Evolutionary conservation across 2,888 invertebrate genomes (phyloP), one percentile per base, ranked within the genome.

Genomic region (Caenorhabditis drosophilae): DNA sequence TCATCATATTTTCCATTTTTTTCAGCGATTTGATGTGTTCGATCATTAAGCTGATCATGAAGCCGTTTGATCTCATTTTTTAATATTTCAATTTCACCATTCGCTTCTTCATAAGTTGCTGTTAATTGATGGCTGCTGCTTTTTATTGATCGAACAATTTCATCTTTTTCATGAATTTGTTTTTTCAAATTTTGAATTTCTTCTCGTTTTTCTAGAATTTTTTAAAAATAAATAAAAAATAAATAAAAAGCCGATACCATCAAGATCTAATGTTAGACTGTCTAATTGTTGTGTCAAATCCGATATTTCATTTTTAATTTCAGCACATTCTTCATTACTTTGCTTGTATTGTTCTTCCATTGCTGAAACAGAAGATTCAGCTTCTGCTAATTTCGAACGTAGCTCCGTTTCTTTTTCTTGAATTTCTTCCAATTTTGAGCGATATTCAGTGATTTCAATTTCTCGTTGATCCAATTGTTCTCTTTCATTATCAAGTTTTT

Each of bases 371-470:
- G 41, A 49, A 11, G 47, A 49, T 4, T 54, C 52, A 15, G 41
- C 26, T 44, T 73, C 70, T 0, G 58, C 57, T 12, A 66, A 48
- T 27, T 73, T 54, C 9, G 41, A 66, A 23, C 66, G 27, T n/a
- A 70, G 48, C 35, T 70, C 70, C 18, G 53, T 52, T 36, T 73
- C 73, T 34, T 59, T 68, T 36, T 59, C 57, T 25, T 58, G 45
- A 34, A 53, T 50, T 35, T 67, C 63, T 25, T 73, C 73, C 15
- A 62, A 44, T 36, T 70, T 56, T 16, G 45, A 36, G 7, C 63
- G 55, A 22, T 57, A 57, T 49, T 70, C 70, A 2, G 23, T 27
- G 12, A 61, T 62, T 36, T 63, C 62, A 18, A 40, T n/a, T 4
- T 69, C 67, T 27, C 61, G 41, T 51, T 64, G 59, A 49, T 73